Conservation (phyloP, 1,140 invertebrate genomes). For the Acromyrmex echinatior region DNA sequence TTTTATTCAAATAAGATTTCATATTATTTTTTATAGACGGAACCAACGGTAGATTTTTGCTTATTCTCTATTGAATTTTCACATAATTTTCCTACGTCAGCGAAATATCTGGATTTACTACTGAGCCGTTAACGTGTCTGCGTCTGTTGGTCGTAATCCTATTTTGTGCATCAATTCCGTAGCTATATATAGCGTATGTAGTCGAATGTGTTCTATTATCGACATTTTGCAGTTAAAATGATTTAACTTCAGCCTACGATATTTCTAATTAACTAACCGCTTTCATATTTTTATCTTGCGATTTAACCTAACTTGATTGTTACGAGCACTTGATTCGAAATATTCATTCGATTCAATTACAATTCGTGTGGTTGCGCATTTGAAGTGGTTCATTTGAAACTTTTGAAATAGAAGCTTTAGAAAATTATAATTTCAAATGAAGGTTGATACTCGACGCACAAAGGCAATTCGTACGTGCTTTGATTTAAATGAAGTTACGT, state of each 20-base stretch:
- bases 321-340: not conserved
- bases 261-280: slow-evolving; percentile 12
- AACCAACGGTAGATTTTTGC: not conserved
- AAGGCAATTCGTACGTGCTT: not conserved
- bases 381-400: not conserved
- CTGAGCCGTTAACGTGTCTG: slow-evolving; percentile 52
- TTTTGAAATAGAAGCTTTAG: slow-evolving; percentile 3
- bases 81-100: slow-evolving; percentile 50
- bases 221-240: slow-evolving; percentile 18
- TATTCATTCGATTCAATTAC: not conserved
- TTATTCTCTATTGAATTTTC: slow-evolving; percentile 9
- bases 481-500: slow-evolving; percentile 6
- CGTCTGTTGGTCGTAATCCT: slow-evolving; percentile 48
- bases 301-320: not conserved
- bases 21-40: slow-evolving; percentile 27
- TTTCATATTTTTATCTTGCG: slow-evolving; percentile 2
- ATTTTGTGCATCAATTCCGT: slow-evolving; percentile 31
- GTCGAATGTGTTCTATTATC: slow-evolving; percentile 40
- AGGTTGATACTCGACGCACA: not conserved
- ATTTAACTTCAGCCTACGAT: not conserved
- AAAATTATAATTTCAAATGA: slow-evolving; percentile 13
- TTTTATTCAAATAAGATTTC: not conserved
- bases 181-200: not conserved
- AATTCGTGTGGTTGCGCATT: slow-evolving; percentile 1
- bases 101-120: slow-evolving; percentile 64